phyloP scores from a whole-genome alignment of 2,888 invertebrate genomes.

The Ophioninae sp. region DNA sequence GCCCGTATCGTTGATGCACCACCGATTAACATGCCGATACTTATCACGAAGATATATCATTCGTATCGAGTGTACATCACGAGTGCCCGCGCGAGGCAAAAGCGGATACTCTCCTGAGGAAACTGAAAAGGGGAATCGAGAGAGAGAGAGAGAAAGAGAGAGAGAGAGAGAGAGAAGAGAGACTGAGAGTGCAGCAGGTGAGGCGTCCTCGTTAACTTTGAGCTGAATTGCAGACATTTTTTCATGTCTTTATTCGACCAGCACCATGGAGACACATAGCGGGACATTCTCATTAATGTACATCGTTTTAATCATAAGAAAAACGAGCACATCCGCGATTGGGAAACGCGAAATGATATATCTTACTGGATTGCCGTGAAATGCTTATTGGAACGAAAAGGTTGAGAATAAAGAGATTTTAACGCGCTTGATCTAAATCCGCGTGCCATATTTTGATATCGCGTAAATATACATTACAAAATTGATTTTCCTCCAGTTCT shows the following conservation, averaged over 20 bases:
- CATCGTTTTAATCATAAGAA: background rate
- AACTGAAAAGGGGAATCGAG: no score
- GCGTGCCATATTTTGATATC: no score
- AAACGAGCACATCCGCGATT: background rate
- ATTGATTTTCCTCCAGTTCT: no score
- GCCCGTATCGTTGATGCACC: background rate
- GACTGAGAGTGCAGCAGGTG: background rate
- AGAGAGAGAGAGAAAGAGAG: background rate
- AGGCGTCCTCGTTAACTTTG: no score
- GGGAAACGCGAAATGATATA: background rate
- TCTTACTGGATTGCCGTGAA: background rate
- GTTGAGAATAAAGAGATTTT: no score
- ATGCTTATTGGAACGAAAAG: background rate
- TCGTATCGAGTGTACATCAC: background rate
- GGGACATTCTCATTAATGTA: no score
- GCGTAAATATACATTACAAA: no score
- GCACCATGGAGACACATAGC: no score
- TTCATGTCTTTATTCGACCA: no score
- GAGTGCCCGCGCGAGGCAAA: background rate
- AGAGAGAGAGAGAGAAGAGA: background rate
- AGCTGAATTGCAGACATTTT: no score
- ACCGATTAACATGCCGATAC: background rate
- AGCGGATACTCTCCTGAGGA: background rate
- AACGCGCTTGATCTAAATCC: no score
- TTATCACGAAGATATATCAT: background rate